These are phyloP conservation scores for Tillus elongatus DNA, from an alignment of 2,888 invertebrate genomes.

Conservation along the genomic window DNA sequence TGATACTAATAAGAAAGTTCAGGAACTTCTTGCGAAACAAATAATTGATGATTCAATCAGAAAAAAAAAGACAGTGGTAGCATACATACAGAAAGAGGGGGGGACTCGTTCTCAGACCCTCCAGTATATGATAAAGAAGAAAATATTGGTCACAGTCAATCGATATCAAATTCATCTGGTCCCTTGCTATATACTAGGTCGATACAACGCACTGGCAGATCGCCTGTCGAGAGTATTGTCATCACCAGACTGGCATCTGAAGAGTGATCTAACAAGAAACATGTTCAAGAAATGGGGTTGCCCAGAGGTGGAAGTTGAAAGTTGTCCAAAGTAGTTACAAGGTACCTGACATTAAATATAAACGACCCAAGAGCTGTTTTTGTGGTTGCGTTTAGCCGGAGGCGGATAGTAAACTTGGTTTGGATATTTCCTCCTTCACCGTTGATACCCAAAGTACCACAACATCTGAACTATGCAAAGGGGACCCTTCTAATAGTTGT, in stretches of 20 bases:
- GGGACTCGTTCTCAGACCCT: constrained; percentile 12
- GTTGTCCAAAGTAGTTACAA: constrained; percentile 15
- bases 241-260: constrained; percentile 19
- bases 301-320: constrained; percentile 16
- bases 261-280: constrained; percentile 7
- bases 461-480: constrained; percentile 21
- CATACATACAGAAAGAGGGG: constrained; percentile 13
- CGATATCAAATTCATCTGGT: not conserved
- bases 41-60: constrained; percentile 15
- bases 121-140: not conserved
- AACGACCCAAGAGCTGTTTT: too few species aligned
- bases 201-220: constrained; percentile 20
- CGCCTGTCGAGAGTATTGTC: constrained; percentile 16
- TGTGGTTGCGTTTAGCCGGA: not conserved
- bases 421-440: constrained; percentile 29
- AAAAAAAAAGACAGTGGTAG: constrained; percentile 17
- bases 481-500: constrained; percentile 25
- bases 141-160: constrained; percentile 13
- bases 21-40: constrained; percentile 7
- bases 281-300: constrained; percentile 16
- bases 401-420: not conserved
- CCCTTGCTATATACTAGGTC: constrained; percentile 16
- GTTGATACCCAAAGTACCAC: constrained; percentile 25
- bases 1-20: constrained; percentile 1
- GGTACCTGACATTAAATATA: constrained; percentile 13